These are phyloP conservation scores for Mormyrus proboscirostris DNA, from an alignment of 2,797 vertebrate genomes.

Conservation along the genomic window DNA sequence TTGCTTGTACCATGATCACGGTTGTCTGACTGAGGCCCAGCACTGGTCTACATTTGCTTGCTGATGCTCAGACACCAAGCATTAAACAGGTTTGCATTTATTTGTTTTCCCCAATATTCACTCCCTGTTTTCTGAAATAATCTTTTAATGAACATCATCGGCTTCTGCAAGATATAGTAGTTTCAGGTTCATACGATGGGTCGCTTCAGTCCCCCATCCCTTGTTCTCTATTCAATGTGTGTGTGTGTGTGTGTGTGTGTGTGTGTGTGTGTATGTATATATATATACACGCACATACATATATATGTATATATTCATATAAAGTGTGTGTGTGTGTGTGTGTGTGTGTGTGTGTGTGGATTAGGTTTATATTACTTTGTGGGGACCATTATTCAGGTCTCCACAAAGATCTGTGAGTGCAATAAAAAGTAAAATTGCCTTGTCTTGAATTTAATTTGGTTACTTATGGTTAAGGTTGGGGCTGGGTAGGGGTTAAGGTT, in stretches of 20 bases:
- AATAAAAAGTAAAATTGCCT: too few relatives aligned
- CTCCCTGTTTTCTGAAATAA: neutral
- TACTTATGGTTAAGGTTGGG: too few relatives aligned
- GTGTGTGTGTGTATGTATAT: too few relatives aligned
- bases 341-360: too few relatives aligned
- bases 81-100: neutral
- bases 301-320: too few relatives aligned
- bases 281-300: too few relatives aligned
- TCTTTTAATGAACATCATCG: neutral
- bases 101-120: neutral
- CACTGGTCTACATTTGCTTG: neutral
- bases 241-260: neutral
- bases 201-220: neutral
- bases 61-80: neutral
- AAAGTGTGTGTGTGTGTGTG: too few relatives aligned
- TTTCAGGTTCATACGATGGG: neutral
- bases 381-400: too few relatives aligned
- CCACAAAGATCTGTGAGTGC: too few relatives aligned
- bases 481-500: too few relatives aligned
- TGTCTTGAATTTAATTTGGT: too few relatives aligned
- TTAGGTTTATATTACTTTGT: too few relatives aligned
- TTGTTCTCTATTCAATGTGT: neutral
- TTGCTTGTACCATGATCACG: neutral
- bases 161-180: neutral
- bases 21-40: neutral